phyloP scores from a whole-genome alignment of 2,113 vertebrate species.

The Sinocyclocheilus grahami region DNA sequence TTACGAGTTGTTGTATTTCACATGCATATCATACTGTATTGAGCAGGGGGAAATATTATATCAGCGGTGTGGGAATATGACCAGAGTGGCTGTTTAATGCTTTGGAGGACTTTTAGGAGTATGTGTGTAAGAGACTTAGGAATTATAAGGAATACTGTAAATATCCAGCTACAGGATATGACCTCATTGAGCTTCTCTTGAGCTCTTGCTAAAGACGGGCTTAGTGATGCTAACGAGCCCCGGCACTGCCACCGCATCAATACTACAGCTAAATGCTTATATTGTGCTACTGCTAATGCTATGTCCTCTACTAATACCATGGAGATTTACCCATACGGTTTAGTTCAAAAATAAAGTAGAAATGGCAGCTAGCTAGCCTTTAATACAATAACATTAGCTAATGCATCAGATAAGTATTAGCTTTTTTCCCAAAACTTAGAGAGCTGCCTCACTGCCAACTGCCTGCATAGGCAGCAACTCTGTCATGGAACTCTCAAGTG shows the following conservation, averaged over 20 bases:
- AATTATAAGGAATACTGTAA: slow-evolving; percentile 25
- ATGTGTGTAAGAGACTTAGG: neutral
- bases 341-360: neutral
- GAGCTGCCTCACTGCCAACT: neutral
- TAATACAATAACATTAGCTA: slow-evolving; percentile 6
- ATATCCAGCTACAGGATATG: slow-evolving; percentile 25
- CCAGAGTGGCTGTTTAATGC: neutral
- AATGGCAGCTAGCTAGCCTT: slow-evolving; percentile 7
- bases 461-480: neutral
- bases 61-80: neutral
- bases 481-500: neutral
- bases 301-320: slow-evolving; percentile 14
- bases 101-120: no score
- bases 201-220: slow-evolving; percentile 55
- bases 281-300: slow-evolving; percentile 37
- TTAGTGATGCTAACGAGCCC: slow-evolving; percentile 37
- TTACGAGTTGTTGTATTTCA: neutral
- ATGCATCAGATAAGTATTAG: neutral
- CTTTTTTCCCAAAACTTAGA: neutral
- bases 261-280: slow-evolving; percentile 27
- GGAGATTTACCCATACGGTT: neutral
- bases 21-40: neutral
- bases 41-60: neutral
- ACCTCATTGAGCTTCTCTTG: slow-evolving; percentile 46
- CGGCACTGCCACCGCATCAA: slow-evolving; percentile 15